Base-by-base conservation (phyloP, 2,797 vertebrate genomes). In the Sciaenops ocellatus region DNA sequence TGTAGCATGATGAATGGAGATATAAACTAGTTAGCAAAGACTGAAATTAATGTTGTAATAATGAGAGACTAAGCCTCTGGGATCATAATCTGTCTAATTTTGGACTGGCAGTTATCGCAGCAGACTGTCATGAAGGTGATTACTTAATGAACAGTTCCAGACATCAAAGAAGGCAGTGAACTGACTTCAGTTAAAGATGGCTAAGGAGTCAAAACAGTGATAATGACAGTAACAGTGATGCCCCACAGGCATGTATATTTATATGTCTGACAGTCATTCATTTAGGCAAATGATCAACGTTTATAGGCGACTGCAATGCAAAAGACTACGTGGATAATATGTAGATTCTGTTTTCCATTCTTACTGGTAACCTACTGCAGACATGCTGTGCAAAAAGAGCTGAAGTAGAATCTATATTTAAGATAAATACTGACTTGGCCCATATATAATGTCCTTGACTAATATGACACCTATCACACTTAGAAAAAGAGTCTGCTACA, bases 161-260 rank as follows among this genome's bases (percentile, higher is more conserved):
- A 85, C 75, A 89, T 82, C 72, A 73, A 52, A 88, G 79, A 78
- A 71, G 78, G 66, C 63, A 79, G 34, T 30, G 76, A 74, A 75
- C 76, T 78, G 20, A 64, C 51, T 77, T 80, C 77, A 71, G 77
- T 74, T 74, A 50, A 26, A 83, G 30, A 80, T 57, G 72, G 51
- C 34, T 26, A 10, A 52, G 61, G 72, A 90, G 88, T 84, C 85
- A 90, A 89, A 90, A 65, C 85, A 88, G 79, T 50, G 73, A 90
- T 88, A 80, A 80, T 24, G 20, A 78, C 22, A 70, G 69, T 38
- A 78, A 78, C 20, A 79, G 28, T 4, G 4, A 28, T 26, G 11
- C 4, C 8, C 26, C 41, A 51, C 42, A 34, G 9, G 30, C 26
- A 64, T 16, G 3, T 65, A 9, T 16, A 76, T 30, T 7, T 72